These are phyloP conservation scores for Fringilla coelebs DNA, from an alignment of 2,797 vertebrate species.

Conservation along the genomic window DNA sequence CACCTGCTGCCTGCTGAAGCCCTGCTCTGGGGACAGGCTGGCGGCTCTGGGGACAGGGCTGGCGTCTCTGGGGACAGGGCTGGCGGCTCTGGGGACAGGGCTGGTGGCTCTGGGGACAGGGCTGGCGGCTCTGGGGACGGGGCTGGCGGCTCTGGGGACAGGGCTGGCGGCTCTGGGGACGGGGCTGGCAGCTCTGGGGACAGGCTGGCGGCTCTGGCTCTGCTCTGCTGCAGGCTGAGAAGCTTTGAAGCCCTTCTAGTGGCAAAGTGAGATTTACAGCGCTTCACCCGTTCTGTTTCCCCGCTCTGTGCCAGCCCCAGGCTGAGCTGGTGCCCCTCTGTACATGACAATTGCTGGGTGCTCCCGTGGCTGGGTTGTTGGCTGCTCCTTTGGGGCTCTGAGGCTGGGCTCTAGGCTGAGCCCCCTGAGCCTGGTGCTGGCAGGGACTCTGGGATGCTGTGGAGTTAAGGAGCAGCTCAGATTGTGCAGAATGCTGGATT, in stretches of 20 bases:
- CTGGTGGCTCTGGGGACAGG: too few relatives aligned
- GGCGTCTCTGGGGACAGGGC: too few relatives aligned
- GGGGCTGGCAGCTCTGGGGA: rapidly evolving
- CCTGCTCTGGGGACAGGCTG: rapidly evolving
- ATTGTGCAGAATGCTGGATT: rapidly evolving
- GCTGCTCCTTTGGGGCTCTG: not conserved
- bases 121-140: too few relatives aligned
- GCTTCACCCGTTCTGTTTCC: rapidly evolving
- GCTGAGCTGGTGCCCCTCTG: rapidly evolving
- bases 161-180: too few relatives aligned
- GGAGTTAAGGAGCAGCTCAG: not conserved
- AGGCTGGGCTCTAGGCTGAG: not conserved
- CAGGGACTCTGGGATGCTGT: not conserved
- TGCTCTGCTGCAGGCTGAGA: not conserved
- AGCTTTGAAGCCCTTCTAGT: rapidly evolving
- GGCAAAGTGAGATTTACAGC: not conserved
- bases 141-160: too few relatives aligned
- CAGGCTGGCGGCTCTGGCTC: rapidly evolving
- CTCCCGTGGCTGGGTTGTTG: rapidly evolving
- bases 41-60: not conserved
- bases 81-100: too few relatives aligned
- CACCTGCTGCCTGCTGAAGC: rapidly evolving
- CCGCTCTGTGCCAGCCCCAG: rapidly evolving
- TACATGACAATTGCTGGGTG: rapidly evolving
- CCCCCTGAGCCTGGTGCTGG: rapidly evolving